phyloP scores from a whole-genome alignment of 1,140 invertebrate species.

The Popillia japonica region DNA sequence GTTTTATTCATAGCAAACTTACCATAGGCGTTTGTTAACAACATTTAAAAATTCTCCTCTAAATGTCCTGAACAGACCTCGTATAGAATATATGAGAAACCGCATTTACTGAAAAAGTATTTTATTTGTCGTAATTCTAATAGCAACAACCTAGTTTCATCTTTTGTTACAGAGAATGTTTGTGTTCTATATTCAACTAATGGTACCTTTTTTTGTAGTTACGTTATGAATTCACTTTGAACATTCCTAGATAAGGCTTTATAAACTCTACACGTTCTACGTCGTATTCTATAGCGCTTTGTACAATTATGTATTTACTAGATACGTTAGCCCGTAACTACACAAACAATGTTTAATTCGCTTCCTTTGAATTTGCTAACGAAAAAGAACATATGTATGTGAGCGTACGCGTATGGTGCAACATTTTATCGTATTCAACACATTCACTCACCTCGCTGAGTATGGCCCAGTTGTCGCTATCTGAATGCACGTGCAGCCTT shows the following conservation, averaged over 20 bases:
- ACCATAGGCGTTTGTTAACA: no score
- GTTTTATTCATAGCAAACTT: no score
- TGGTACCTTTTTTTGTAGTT: background rate
- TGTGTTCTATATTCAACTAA: background rate
- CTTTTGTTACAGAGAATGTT: no score
- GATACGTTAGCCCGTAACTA: background rate
- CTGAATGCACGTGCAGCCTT: constrained; percentile 78
- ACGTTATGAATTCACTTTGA: background rate
- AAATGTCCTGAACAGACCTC: no score
- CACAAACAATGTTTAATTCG: background rate
- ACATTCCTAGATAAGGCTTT: background rate
- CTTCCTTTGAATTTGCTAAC: background rate
- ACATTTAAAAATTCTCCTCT: no score
- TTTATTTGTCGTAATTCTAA: no score
- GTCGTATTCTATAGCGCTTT: background rate
- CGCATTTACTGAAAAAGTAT: no score
- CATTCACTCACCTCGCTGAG: constrained; percentile 80
- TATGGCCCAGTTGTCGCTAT: constrained; percentile 90
- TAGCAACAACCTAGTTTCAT: no score
- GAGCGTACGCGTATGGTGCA: background rate
- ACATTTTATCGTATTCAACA: background rate
- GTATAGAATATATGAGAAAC: no score
- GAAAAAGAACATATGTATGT: background rate
- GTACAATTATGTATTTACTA: background rate
- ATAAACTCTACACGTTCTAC: background rate